Base-by-base conservation (phyloP, 2,797 vertebrate species). In the Echeneis naucrates region DNA sequence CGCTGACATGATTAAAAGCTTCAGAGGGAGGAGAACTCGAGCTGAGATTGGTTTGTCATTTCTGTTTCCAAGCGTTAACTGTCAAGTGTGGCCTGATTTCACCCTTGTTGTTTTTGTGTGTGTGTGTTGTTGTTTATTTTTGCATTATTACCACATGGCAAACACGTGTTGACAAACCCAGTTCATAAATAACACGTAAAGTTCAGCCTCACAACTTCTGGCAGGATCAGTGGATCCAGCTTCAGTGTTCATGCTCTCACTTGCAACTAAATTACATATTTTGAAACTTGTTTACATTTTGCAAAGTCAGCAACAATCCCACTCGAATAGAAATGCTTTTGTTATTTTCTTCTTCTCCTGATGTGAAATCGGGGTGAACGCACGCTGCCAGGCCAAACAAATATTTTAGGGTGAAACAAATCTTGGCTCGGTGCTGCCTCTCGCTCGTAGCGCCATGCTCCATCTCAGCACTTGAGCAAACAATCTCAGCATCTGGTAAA, bases 401-500 rank as follows among this genome's bases (percentile, higher is more conserved):
- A 85, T 63, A 65, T 73, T 78, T 77, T 74, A 44, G 61, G 55
- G 78, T 0, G 73, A 82, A 85, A 81, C 78, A 71, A 57, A 82
- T 70, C 81, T 72, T 84, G 88, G 85, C 80, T 58, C 8, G 2
- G 32, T 42, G 70, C 35, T 53, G 65, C 45, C 79, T 58, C 75
- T 42, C 21, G n/a, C 77, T 67, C 38, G 2, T 9, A 75, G 73
- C 69, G 45, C 65, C 75, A 57, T 7, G 70, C 72, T 87, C 79
- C 79, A 81, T 84, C 60, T 48, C 74, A 86, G n/a, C 73, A 71
- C 80, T 87, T 82, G 68, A 80, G 59, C 84, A 90, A 91, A 90
- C 85, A 87, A 77, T 82, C 72, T 45, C 66, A 88, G 88, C 88
- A 88, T 90, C 88, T 89, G 88, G 85, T 78, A 78, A 84, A 89